Evolutionary conservation across 92 coral and sea anemone genomes (phyloP), one percentile per base, ranked within the genome.

Genomic region (Isaurus tuberculatus): DNA sequence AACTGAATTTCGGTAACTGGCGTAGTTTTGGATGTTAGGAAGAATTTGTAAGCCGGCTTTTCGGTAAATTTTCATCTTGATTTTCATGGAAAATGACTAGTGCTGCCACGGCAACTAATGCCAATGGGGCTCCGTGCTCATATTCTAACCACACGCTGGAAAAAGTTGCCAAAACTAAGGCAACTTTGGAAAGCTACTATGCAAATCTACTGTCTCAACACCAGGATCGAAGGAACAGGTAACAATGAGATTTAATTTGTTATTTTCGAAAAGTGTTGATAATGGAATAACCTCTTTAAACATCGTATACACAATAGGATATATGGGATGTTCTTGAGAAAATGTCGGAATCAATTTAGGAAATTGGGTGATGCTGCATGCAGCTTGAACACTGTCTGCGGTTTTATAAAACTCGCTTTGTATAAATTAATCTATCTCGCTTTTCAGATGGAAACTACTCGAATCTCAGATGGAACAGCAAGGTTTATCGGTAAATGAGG

Each of bases 101-200:
- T 32, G 81, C 94, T 33, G 93, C 93, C 87, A 89, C 94, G 69
- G 89, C 91, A 37, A 85, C 90, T 85, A 92, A 94, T 81, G 84
- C 97, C 79, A 93, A 93, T 81, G 97, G 97, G 71, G 88, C 97
- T 34, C 67, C 92, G 13, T 86, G 85, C 85, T 73, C 91, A 31
- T 93, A 93, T 84, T 96, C 99, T 65, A 91, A 91, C 79, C 99
- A 96, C 68, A 96, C 99, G 75, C 94, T 96, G 75, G 99, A 96
- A 72, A 96, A 96, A 81, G 99, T 94, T 78, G 99, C 98, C 65
- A 96, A 90, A 86, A 87, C 99, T 27, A 96, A 96, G 70, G 98
- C 98, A 8, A 94, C 97, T 57, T 88, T 96, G 75, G 98, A 96
- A 75, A 92, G 93, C 67, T 96, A 90, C 90, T 96, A 96, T 84